These are phyloP conservation scores for Elegia similella DNA, from an alignment of 2,888 invertebrate species.

Conservation along the genomic window DNA sequence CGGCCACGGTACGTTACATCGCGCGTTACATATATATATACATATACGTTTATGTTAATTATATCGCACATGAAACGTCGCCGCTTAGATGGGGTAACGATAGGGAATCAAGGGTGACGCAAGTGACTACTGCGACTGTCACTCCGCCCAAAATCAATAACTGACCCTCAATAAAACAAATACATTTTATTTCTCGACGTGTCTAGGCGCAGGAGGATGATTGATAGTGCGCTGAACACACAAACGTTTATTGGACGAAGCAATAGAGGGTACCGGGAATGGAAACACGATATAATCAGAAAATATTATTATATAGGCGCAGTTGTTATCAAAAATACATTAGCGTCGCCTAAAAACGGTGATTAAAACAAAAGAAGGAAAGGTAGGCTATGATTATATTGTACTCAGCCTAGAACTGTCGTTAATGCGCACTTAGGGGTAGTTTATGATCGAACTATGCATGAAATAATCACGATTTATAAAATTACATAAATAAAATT, in stretches of 20 bases:
- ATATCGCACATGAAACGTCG: constrained; percentile 33
- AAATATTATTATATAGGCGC: constrained; percentile 42
- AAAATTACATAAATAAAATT: background rate
- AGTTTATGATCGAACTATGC: constrained; percentile 10
- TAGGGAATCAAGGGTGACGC: constrained; percentile 26
- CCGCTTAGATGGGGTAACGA: constrained; percentile 25
- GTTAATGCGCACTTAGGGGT: constrained; percentile 11
- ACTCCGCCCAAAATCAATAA: constrained; percentile 70
- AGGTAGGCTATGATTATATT: constrained; percentile 31
- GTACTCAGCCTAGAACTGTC: constrained; percentile 5
- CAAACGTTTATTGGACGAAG: constrained; percentile 63
- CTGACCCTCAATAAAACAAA: constrained; percentile 62
- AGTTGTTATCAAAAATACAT: constrained; percentile 52
- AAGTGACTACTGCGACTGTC: constrained; percentile 41
- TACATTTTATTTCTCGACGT: constrained; percentile 68
- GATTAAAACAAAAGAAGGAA: constrained; percentile 36
- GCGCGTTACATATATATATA: too few relatives aligned
- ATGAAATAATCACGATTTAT: constrained; percentile 1
- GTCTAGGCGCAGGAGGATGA: constrained; percentile 64
- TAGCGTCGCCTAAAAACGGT: constrained; percentile 38
- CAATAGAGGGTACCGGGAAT: constrained; percentile 46
- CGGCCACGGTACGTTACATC: constrained; percentile 34
- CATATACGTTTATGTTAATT: constrained; percentile 40
- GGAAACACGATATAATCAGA: constrained; percentile 52
- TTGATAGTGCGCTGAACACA: constrained; percentile 75